These are phyloP conservation scores for Asbolus verrucosus DNA, from an alignment of 1,140 invertebrate species.

Conservation along the genomic window DNA sequence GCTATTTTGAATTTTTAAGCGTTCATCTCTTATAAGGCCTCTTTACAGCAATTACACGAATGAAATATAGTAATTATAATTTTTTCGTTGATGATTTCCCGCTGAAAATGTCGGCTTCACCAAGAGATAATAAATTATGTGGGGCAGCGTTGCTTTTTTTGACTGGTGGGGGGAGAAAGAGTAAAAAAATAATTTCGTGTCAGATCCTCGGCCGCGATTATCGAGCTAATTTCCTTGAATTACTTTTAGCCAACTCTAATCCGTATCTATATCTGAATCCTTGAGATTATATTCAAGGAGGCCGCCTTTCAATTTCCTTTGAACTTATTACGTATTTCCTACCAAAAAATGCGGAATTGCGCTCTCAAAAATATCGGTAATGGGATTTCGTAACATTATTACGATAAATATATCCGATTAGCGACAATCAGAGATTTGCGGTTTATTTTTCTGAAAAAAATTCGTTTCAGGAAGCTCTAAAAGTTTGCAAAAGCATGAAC, in stretches of 20 bases:
- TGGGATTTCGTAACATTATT: constrained; percentile 21
- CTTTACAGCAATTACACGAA: constrained; percentile 31
- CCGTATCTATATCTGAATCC: constrained; percentile 43
- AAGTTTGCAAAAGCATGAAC: constrained; percentile 31
- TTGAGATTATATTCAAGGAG: constrained; percentile 39
- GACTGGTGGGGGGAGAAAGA: constrained; percentile 22
- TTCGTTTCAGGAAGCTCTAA: constrained; percentile 19
- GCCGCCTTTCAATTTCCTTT: constrained; percentile 45
- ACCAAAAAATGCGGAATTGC: constrained; percentile 26
- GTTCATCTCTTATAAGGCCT: constrained; percentile 29
- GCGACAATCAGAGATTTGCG: constrained; percentile 16
- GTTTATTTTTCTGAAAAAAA: constrained; percentile 20
- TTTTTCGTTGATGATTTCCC: constrained; percentile 37
- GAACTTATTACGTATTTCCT: constrained; percentile 43
- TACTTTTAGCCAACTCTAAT: constrained; percentile 45
- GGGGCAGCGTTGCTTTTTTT: constrained; percentile 13
- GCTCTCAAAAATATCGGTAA: constrained; percentile 17
- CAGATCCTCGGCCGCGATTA: constrained; percentile 42
- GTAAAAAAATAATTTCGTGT: constrained; percentile 44
- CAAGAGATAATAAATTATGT: constrained; percentile 40
- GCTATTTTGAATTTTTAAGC: constrained; percentile 30
- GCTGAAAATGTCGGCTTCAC: constrained; percentile 19
- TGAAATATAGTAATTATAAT: constrained; percentile 39
- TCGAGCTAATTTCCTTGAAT: constrained; percentile 46
- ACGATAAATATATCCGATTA: constrained; percentile 31